These are phyloP conservation scores for Ptilodon capucinus DNA, from an alignment of 2,888 invertebrate species.

Conservation along the genomic window DNA sequence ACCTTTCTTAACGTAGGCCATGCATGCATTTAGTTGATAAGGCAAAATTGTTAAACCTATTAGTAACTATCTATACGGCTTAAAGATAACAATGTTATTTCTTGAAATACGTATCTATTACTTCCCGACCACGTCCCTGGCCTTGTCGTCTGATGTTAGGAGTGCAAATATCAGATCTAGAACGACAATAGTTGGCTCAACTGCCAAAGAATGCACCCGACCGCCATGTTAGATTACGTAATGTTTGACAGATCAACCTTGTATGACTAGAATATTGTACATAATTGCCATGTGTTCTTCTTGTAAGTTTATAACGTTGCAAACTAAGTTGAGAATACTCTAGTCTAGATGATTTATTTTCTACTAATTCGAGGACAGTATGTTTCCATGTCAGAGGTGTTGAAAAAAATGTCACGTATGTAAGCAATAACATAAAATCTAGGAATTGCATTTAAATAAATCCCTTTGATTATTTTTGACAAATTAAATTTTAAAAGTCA, in stretches of 20 bases:
- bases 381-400: too few species aligned
- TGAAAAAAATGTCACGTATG: too few species aligned
- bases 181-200: constrained; percentile 48
- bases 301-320: background rate
- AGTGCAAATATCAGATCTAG: constrained; percentile 46
- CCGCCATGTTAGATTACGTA: constrained; percentile 39
- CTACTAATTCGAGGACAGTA: too few species aligned
- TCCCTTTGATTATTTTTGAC: too few species aligned
- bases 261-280: constrained; percentile 25
- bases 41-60: constrained; percentile 9
- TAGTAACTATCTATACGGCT: constrained; percentile 17
- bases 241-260: constrained; percentile 34
- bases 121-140: constrained; percentile 12
- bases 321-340: background rate
- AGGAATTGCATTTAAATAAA: too few species aligned
- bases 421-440: too few species aligned
- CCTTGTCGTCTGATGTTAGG: constrained; percentile 29
- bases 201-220: constrained; percentile 57
- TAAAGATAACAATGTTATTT: constrained; percentile 14
- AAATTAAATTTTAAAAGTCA: too few species aligned
- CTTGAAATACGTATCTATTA: constrained; percentile 4
- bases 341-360: too few species aligned
- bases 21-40: constrained; percentile 3
- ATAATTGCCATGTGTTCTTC: constrained; percentile 7
- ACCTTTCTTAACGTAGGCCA: background rate